A percentile compares a stretch with the other conserved stretches of the same genome.
Evolutionary conservation across 2,113 vertebrate species (phyloP).

Genomic region (Bos indicus): DNA sequence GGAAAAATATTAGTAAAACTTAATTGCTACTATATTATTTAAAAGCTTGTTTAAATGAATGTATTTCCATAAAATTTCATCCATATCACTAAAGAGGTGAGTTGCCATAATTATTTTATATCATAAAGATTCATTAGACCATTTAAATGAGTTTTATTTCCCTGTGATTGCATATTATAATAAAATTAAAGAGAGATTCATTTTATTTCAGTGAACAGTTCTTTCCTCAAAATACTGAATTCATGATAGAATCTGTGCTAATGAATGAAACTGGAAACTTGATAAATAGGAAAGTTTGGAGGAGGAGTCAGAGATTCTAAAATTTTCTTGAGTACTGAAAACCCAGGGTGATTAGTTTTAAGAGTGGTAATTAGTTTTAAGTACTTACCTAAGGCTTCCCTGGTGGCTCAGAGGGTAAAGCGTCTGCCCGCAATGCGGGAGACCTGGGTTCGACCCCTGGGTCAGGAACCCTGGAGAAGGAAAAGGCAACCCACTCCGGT

Average conservation of each 20-base stretch:
- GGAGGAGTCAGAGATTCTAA: neutral
- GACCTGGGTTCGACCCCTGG: too few species aligned
- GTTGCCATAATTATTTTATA: neutral
- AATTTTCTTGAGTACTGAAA: neutral
- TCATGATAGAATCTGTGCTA: neutral
- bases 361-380: neutral
- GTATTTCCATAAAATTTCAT: neutral
- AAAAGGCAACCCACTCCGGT: too few species aligned
- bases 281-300: neutral
- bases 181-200: neutral
- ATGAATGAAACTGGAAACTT: neutral
- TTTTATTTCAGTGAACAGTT: neutral
- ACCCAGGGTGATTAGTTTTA: neutral
- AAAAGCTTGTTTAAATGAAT: neutral
- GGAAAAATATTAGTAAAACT: neutral
- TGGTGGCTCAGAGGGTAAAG: too few species aligned
- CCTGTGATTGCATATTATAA: neutral
- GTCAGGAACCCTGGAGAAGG: too few species aligned
- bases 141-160: neutral
- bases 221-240: neutral
- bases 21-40: neutral
- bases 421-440: accelerated
- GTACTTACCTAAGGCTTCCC: too few species aligned
- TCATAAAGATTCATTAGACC: neutral
- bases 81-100: neutral